Evolutionary conservation across 2,797 vertebrate genomes (phyloP).

Genomic region (Eupleurogrammus muticus): DNA sequence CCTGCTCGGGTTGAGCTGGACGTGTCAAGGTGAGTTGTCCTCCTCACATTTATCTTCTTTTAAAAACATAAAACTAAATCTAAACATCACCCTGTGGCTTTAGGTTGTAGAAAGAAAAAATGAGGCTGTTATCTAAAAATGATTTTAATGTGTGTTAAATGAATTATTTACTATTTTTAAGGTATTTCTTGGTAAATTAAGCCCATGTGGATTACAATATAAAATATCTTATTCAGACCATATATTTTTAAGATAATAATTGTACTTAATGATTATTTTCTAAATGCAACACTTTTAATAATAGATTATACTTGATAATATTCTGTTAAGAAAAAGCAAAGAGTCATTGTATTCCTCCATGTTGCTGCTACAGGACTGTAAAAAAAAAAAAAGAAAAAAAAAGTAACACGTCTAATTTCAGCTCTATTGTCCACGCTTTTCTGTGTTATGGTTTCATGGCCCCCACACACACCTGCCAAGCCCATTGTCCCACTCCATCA

Average conservation of each 20-base stretch:
- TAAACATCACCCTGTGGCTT: background rate
- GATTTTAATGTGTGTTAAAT: background rate
- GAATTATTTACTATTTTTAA: background rate
- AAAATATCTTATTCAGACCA: background rate
- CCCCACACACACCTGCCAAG: slow-evolving; percentile 81
- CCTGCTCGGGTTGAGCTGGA: slow-evolving; percentile 72
- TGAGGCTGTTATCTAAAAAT: background rate
- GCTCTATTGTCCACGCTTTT: slow-evolving; percentile 46
- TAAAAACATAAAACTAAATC: background rate
- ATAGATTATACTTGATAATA: background rate
- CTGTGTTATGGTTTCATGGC: slow-evolving; percentile 46
- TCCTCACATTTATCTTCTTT: background rate
- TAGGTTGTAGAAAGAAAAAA: background rate
- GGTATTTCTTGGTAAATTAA: background rate
- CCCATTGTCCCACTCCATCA: slow-evolving; percentile 80
- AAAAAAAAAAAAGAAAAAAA: background rate
- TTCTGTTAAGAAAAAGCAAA: background rate
- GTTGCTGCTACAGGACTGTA: slow-evolving; percentile 20
- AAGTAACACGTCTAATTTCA: slow-evolving; percentile 48
- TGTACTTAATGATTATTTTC: background rate
- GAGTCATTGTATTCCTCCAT: background rate
- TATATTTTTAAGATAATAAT: background rate
- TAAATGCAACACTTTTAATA: no score
- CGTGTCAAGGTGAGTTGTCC: slow-evolving; percentile 72
- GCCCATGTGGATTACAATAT: background rate